phyloP scores from a whole-genome alignment of 2,888 invertebrate genomes.

The Apocheima hispidaria region DNA sequence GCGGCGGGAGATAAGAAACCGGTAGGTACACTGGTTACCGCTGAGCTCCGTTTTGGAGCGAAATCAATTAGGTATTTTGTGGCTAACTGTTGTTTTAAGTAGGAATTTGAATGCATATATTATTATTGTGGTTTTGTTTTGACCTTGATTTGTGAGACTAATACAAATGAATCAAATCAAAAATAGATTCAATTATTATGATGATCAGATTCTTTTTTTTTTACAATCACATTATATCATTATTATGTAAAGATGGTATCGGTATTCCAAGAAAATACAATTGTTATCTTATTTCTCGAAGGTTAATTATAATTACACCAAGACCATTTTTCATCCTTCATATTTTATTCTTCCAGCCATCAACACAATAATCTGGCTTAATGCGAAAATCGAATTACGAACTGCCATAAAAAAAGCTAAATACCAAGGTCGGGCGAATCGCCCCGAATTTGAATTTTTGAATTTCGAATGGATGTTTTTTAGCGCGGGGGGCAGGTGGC shows the following conservation, averaged over 20 bases:
- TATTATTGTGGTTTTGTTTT: too few relatives aligned
- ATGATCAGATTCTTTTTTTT: too few relatives aligned
- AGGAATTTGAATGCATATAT: too few relatives aligned
- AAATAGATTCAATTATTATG: too few relatives aligned
- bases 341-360: constrained; percentile 12
- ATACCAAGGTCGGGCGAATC: constrained; percentile 76
- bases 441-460: constrained; percentile 78
- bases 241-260: too few relatives aligned
- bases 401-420: constrained; percentile 47
- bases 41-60: constrained; percentile 1
- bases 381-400: constrained; percentile 42
- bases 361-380: constrained; percentile 34
- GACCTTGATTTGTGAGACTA: too few relatives aligned
- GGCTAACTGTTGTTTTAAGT: too few relatives aligned
- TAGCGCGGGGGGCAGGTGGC: constrained; percentile 77
- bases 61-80: background rate
- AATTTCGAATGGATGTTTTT: constrained; percentile 77
- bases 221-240: too few relatives aligned
- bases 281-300: background rate
- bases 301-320: constrained; percentile 22
- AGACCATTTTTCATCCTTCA: constrained; percentile 40
- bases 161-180: too few relatives aligned
- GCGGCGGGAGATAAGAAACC: constrained; percentile 61
- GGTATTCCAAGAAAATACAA: background rate
- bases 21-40: constrained; percentile 43